phyloP scores from a whole-genome alignment of 2,888 invertebrate species.

The Noctua janthe region DNA sequence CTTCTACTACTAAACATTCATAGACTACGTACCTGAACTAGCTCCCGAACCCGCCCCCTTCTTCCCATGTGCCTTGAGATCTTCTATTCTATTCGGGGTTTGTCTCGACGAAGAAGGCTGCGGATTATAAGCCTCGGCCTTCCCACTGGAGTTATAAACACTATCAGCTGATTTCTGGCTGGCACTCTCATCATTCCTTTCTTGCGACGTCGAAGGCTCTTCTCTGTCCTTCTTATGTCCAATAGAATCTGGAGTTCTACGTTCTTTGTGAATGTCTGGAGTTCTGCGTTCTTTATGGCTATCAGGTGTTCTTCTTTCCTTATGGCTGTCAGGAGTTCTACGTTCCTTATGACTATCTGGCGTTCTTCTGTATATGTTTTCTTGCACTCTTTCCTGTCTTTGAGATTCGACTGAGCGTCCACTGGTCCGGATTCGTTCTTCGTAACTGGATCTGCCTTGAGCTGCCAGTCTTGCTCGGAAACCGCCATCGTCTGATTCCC shows the following conservation, averaged over 20 bases:
- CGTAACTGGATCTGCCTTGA: slow-evolving; percentile 84
- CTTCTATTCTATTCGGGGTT: slow-evolving; percentile 87
- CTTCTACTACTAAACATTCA: background rate
- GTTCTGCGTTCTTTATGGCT: slow-evolving; percentile 78
- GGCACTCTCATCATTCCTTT: slow-evolving; percentile 84
- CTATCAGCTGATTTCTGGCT: slow-evolving; percentile 90
- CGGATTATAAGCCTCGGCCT: slow-evolving; percentile 82
- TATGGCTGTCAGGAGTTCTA: slow-evolving; percentile 77
- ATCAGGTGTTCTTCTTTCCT: slow-evolving; percentile 81
- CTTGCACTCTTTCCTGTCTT: slow-evolving; percentile 74
- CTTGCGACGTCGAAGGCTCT: slow-evolving; percentile 77
- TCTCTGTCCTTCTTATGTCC: slow-evolving; percentile 78
- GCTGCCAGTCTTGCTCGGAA: slow-evolving; percentile 87
- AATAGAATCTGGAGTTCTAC: slow-evolving; percentile 82
- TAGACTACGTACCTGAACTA: slow-evolving; percentile 88
- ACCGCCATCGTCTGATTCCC: slow-evolving; percentile 92
- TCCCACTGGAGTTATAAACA: slow-evolving; percentile 90
- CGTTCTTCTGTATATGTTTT: slow-evolving; percentile 82
- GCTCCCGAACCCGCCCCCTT: slow-evolving; percentile 91
- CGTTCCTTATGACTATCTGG: slow-evolving; percentile 82
- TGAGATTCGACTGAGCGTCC: slow-evolving; percentile 85
- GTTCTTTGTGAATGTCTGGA: slow-evolving; percentile 79
- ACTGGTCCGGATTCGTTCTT: slow-evolving; percentile 87
- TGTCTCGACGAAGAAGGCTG: slow-evolving; percentile 88
- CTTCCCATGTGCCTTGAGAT: slow-evolving; percentile 85